These are phyloP conservation scores for Oscheius onirici DNA, from an alignment of 2,888 invertebrate species.

Conservation along the genomic window DNA sequence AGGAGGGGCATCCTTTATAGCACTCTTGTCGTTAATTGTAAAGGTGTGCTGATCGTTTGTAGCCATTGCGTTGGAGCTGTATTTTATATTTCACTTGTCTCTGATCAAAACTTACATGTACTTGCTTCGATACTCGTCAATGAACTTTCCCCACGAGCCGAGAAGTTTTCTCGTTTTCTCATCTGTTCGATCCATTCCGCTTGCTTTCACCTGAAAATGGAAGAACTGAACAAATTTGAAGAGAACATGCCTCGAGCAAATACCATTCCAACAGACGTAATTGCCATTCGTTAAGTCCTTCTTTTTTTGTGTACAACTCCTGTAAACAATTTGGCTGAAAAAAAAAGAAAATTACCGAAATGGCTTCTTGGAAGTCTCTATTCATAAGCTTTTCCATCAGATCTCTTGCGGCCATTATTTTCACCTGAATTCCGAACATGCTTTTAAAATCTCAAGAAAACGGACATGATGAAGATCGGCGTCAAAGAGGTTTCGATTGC, in stretches of 20 bases:
- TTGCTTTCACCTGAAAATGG: slow-evolving; percentile 51
- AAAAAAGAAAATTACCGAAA: slow-evolving; percentile 39
- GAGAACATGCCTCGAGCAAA: slow-evolving; percentile 42
- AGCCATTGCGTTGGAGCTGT: slow-evolving; percentile 63
- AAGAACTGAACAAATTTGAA: not conserved
- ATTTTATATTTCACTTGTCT: slow-evolving; percentile 7
- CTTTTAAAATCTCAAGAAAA: not conserved
- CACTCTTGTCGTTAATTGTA: slow-evolving; percentile 45
- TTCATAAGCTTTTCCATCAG: slow-evolving; percentile 64
- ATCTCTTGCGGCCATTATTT: slow-evolving; percentile 67
- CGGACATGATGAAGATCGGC: slow-evolving; percentile 64
- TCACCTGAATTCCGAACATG: slow-evolving; percentile 50
- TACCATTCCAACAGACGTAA: slow-evolving; percentile 65
- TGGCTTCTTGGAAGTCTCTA: slow-evolving; percentile 56
- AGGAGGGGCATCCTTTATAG: slow-evolving; percentile 65
- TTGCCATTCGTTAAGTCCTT: slow-evolving; percentile 64
- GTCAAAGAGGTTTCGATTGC: slow-evolving; percentile 58
- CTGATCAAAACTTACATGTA: slow-evolving; percentile 55
- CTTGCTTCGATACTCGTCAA: slow-evolving; percentile 65
- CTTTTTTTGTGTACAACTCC: slow-evolving; percentile 59
- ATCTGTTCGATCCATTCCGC: slow-evolving; percentile 62
- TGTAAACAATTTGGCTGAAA: slow-evolving; percentile 27
- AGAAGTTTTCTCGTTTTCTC: slow-evolving; percentile 62
- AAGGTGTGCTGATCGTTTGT: slow-evolving; percentile 67
- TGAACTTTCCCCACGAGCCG: slow-evolving; percentile 65